These are phyloP conservation scores for Athrips mouffetella DNA, from an alignment of 2,888 invertebrate species.

Conservation along the genomic window DNA sequence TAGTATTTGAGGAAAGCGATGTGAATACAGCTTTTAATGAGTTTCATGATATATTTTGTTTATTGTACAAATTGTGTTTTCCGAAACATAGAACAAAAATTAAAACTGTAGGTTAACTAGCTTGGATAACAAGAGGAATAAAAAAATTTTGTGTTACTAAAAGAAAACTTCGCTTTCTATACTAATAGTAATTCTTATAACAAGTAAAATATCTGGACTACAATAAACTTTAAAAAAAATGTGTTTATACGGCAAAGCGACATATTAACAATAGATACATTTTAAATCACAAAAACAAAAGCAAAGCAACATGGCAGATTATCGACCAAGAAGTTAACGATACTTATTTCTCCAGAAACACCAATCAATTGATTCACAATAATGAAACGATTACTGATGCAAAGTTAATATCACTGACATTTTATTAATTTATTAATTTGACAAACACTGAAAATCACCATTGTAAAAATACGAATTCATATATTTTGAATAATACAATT, in stretches of 20 bases:
- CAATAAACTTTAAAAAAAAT: slow-evolving; percentile 7
- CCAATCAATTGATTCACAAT: background rate
- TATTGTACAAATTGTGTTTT: background rate
- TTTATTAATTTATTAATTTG: slow-evolving; percentile 14
- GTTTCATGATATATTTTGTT: background rate
- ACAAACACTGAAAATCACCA: slow-evolving; percentile 1
- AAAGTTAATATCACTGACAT: slow-evolving; percentile 4
- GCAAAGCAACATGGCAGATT: slow-evolving; percentile 12
- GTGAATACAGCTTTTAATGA: background rate
- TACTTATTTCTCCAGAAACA: background rate
- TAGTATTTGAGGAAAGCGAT: background rate
- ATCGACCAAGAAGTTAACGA: slow-evolving; percentile 7
- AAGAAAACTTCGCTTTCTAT: background rate
- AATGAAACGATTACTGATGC: slow-evolving; percentile 9
- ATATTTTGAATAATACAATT: slow-evolving; percentile 1
- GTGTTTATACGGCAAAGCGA: background rate
- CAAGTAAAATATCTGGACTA: slow-evolving; percentile 3
- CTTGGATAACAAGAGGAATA: background rate
- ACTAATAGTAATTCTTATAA: background rate
- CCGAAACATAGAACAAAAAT: background rate
- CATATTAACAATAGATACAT: background rate
- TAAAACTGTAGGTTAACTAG: background rate
- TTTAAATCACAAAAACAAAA: background rate
- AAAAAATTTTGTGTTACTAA: background rate
- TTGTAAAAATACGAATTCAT: background rate